Percentiles rank a stretch among this genome's conserved stretches.
Conservation (phyloP, 2,113 vertebrate genomes). For the Alethe castanea region DNA sequence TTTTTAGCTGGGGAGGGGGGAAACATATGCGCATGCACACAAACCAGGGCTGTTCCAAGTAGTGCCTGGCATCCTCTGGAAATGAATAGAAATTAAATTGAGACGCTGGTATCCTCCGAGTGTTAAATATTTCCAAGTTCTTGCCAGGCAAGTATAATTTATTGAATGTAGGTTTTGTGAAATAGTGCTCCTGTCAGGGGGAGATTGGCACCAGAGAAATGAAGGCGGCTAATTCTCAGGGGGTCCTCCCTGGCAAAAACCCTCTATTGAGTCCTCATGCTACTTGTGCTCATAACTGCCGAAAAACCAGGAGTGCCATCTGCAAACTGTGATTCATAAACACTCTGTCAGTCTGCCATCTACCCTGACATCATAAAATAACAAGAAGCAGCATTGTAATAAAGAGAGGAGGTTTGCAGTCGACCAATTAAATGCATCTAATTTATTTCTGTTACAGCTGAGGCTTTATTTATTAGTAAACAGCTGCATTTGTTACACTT, state of each 20-base stretch:
- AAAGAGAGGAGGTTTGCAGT: conserved; percentile 79
- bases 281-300: conserved; percentile 78
- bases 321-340: conserved; percentile 88
- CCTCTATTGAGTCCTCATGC: conserved; percentile 75
- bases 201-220: conserved; percentile 78
- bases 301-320: conserved; percentile 82
- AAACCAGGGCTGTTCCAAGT: conserved; percentile 34
- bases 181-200: conserved; percentile 73
- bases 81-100: conserved; percentile 68
- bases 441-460: conserved; percentile 87
- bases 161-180: conserved; percentile 74
- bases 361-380: conserved; percentile 84
- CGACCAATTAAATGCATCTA: conserved; percentile 84
- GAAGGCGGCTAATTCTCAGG: conserved; percentile 80
- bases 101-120: conserved; percentile 50
- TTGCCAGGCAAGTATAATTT: conserved; percentile 69
- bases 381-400: conserved; percentile 82
- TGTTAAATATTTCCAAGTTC: conserved; percentile 65
- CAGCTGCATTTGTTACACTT: conserved; percentile 82
- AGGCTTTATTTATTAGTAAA: conserved; percentile 88
- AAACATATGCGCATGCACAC: not conserved
- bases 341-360: conserved; percentile 84
- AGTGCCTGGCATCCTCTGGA: conserved; percentile 51
- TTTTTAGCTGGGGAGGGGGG: not conserved
- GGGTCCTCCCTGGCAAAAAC: conserved; percentile 79